phyloP scores from a whole-genome alignment of 2,888 invertebrate genomes.

The Lasioglossum pauxillum region DNA sequence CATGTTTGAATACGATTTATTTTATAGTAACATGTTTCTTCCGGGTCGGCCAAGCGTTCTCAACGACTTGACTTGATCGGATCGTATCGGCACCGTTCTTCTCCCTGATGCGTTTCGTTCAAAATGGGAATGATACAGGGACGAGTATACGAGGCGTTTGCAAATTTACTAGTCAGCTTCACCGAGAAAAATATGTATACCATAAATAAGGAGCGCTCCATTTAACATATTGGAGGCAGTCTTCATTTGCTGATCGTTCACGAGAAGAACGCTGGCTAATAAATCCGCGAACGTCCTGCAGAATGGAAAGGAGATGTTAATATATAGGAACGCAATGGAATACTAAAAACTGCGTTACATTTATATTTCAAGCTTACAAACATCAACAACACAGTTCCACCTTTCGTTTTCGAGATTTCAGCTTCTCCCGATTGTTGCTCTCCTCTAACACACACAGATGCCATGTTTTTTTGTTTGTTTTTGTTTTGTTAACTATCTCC shows the following conservation, averaged over 20 bases:
- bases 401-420: constrained; percentile 37
- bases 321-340: constrained; percentile 55
- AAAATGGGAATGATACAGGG: constrained; percentile 1
- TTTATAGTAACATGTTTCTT: constrained; percentile 22
- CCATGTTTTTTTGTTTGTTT: constrained; percentile 24
- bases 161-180: background rate
- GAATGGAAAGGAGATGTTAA: background rate
- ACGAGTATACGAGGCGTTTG: background rate
- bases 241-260: background rate
- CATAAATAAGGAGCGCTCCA: background rate
- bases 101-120: background rate
- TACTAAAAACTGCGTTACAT: constrained; percentile 81
- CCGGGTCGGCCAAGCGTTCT: background rate
- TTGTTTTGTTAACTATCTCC: constrained; percentile 30
- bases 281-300: background rate
- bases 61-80: constrained; percentile 39
- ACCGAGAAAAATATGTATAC: background rate
- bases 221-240: background rate
- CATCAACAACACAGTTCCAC: constrained; percentile 81
- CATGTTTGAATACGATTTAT: constrained; percentile 42
- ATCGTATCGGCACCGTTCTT: constrained; percentile 34
- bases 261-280: background rate
- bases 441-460: constrained; percentile 57
- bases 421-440: constrained; percentile 42
- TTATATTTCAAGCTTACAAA: constrained; percentile 84